Evolutionary conservation across 2,113 vertebrate species (phyloP), one percentile per base, ranked within the genome.

Genomic region (Ceratotherium simum): DNA sequence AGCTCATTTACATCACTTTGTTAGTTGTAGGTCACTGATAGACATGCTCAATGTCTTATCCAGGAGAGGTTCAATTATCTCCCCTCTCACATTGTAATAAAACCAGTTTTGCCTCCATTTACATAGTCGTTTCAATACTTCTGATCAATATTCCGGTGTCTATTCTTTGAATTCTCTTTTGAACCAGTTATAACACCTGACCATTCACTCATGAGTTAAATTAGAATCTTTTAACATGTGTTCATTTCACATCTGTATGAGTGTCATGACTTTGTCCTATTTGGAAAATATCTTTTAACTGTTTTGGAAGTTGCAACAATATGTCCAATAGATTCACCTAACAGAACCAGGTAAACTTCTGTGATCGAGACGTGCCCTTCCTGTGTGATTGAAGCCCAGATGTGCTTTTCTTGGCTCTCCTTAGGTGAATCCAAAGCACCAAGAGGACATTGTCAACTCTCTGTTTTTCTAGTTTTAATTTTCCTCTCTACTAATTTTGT

Each of bases 401-500:
- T 72, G 1, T 83, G n/a, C 31, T 95, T 89, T 85, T 84, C 36
- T 86, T 94, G 36, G 7, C 42, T 92, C 27, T 85, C 46, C n/a
- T 93, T 89, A 23, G 58, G 29, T 89, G 91, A 98, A 73, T 86
- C 65, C 25, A 39, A 78, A 98, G 60, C n/a, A 96, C 46, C 17
- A 78, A 72, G 72, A 93, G 80, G 81, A 82, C 25, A 33, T 7
- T 78, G 21, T 76, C 54, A 20, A 72, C 39, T 96, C 56, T 78
- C 33, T 81, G 9, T 88, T 95, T 97, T 78, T 67, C 36, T 90
- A 65, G 60, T 89, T 97, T 95, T 86, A 97, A 86, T 95, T 97
- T 97, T 96, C 67, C 16, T 98, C 27, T 92, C 67, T 91, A 65
- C 46, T 96, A 86, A 90, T 93, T 96, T 93, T 97, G 31, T 95